phyloP scores from a whole-genome alignment of 1,140 invertebrate genomes.

The Zaprionus capensis region DNA sequence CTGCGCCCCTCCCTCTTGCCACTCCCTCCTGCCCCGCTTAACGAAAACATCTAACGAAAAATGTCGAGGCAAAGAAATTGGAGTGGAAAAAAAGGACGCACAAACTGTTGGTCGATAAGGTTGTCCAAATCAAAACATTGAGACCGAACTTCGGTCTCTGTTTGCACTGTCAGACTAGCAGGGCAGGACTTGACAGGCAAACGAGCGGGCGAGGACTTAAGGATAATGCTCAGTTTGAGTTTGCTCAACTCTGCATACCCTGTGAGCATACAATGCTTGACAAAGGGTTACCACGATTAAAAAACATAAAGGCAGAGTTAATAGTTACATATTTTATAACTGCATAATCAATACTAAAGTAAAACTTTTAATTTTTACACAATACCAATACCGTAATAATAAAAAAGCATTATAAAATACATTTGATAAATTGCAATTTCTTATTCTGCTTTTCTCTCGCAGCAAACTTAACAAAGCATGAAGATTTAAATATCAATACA shows the following conservation, averaged over 20 bases:
- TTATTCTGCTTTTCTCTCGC: not conserved
- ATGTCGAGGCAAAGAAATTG: slow-evolving; percentile 53
- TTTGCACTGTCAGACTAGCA: slow-evolving; percentile 21
- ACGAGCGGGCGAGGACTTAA: slow-evolving; percentile 29
- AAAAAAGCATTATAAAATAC: not conserved
- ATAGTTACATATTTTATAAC: too few species aligned
- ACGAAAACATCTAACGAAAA: slow-evolving; percentile 50
- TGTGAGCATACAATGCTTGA: not conserved
- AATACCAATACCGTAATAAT: not conserved
- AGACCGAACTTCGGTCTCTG: slow-evolving; percentile 54
- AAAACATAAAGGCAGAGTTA: not conserved
- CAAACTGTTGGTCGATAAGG: slow-evolving; percentile 68
- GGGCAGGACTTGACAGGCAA: slow-evolving; percentile 27
- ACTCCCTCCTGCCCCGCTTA: not conserved
- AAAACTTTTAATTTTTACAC: not conserved
- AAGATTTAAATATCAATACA: not conserved
- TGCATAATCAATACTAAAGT: not conserved
- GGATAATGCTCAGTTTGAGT: slow-evolving; percentile 43
- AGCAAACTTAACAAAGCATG: not conserved
- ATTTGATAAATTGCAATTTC: not conserved
- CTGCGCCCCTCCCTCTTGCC: too few species aligned
- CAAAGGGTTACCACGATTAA: not conserved
- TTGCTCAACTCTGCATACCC: slow-evolving; percentile 37
- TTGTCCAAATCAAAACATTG: slow-evolving; percentile 71
- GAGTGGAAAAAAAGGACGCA: slow-evolving; percentile 27